A percentile compares a stretch with the other conserved stretches of the same genome.
Evolutionary conservation across 2,888 invertebrate species (phyloP).

Genomic region (Melikaiella ostensackeni): DNA sequence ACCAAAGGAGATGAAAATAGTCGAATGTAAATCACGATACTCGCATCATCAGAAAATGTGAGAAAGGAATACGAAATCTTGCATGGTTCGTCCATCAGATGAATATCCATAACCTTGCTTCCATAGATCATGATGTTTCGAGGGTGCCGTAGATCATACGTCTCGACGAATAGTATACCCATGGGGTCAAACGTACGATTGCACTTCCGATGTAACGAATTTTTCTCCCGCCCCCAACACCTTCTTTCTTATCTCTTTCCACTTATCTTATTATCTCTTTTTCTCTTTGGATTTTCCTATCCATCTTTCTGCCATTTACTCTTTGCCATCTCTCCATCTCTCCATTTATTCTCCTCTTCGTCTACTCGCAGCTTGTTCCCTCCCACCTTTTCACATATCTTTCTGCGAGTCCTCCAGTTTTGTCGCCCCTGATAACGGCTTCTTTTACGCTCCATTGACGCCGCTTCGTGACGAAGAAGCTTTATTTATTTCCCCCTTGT

Average conservation of each 20-base stretch:
- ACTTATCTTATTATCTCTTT: slow-evolving; percentile 34
- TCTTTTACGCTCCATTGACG: slow-evolving; percentile 21
- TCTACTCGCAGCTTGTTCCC: slow-evolving; percentile 11
- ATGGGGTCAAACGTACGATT: slow-evolving; percentile 54
- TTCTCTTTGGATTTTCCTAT: slow-evolving; percentile 25
- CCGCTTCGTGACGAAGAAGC: slow-evolving; percentile 2
- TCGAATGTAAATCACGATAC: background rate
- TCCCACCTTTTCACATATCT: slow-evolving; percentile 20
- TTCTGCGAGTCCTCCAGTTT: slow-evolving; percentile 22
- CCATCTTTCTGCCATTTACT: slow-evolving; percentile 33
- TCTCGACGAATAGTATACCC: slow-evolving; percentile 50
- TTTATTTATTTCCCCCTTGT: slow-evolving; percentile 2
- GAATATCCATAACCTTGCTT: slow-evolving; percentile 47
- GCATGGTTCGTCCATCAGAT: slow-evolving; percentile 44
- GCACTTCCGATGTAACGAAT: slow-evolving; percentile 52
- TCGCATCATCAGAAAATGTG: slow-evolving; percentile 22
- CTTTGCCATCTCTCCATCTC: slow-evolving; percentile 1
- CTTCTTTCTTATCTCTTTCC: slow-evolving; percentile 48
- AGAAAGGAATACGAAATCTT: slow-evolving; percentile 40
- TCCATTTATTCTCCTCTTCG: slow-evolving; percentile 55
- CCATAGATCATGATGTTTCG: slow-evolving; percentile 49
- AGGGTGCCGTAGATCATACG: slow-evolving; percentile 51
- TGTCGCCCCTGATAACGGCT: slow-evolving; percentile 24
- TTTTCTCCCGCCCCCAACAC: slow-evolving; percentile 50
- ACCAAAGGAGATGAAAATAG: background rate